Conservation (phyloP, 2,888 invertebrate genomes). For the Hydropsyche betteni region DNA sequence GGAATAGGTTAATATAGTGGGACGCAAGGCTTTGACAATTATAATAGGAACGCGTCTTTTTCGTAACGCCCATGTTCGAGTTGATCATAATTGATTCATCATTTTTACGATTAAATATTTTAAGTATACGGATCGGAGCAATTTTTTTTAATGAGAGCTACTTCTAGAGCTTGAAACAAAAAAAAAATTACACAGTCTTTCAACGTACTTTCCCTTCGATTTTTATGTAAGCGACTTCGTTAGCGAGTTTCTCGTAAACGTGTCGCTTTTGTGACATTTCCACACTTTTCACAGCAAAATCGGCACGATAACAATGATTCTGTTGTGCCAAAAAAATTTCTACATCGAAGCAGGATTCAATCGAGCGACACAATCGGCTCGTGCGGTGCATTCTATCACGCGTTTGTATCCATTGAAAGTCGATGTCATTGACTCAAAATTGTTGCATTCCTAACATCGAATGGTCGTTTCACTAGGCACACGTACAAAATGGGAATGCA, state of each 20-base stretch:
- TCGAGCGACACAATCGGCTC: constrained; percentile 30
- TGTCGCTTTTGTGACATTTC: constrained; percentile 21
- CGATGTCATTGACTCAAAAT: constrained; percentile 43
- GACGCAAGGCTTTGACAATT: constrained; percentile 1
- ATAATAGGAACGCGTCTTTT: constrained; percentile 1
- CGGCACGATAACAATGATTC: constrained; percentile 24
- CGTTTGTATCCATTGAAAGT: constrained; percentile 35
- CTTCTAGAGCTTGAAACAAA: no score
- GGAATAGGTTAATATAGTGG: neutral
- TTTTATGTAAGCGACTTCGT: no score
- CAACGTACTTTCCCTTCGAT: no score
- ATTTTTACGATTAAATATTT: no score
- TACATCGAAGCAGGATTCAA: constrained; percentile 19
- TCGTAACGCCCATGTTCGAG: neutral
- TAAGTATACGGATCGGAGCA: no score
- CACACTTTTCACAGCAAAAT: constrained; percentile 11
- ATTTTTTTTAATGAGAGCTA: no score
- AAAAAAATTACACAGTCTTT: no score
- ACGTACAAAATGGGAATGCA: no score
- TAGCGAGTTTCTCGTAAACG: no score
- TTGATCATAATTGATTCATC: no score
- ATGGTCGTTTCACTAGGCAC: neutral
- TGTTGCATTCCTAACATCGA: constrained; percentile 24
- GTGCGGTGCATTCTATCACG: constrained; percentile 34
- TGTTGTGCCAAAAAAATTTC: constrained; percentile 21